Conservation (phyloP, 2,113 vertebrate genomes). For the Psilopsiagon aurifrons region DNA sequence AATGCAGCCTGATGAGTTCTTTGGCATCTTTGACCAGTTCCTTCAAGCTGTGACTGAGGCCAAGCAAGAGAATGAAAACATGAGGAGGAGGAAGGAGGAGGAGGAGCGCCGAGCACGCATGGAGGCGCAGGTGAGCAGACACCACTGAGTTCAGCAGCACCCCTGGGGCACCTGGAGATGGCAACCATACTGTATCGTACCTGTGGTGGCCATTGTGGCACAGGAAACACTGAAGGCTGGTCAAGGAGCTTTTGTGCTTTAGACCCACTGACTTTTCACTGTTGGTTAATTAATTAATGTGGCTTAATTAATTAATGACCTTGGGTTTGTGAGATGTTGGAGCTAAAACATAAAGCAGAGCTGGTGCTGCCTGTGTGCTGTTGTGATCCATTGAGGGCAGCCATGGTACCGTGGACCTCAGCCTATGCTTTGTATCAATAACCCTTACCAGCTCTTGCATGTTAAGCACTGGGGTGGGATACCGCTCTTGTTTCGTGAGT, state of each 20-base stretch:
- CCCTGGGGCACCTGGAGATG: background rate
- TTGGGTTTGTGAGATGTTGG: background rate
- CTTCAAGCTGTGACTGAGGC: constrained; percentile 92
- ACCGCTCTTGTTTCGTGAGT: background rate
- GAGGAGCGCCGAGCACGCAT: constrained; percentile 93
- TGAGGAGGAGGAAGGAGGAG: constrained; percentile 94
- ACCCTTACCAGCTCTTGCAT: rapidly evolving
- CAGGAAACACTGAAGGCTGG: background rate
- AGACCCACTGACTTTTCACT: background rate
- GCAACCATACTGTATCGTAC: rapidly evolving
- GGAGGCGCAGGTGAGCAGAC: constrained; percentile 89
- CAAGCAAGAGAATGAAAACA: constrained; percentile 97
- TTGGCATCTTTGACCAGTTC: constrained; percentile 98
- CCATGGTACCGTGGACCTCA: background rate
- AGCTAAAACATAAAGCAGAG: background rate
- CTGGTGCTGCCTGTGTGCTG: background rate
- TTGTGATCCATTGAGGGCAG: background rate
- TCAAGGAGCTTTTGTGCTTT: background rate
- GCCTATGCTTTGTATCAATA: background rate
- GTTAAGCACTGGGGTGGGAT: background rate
- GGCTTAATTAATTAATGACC: background rate
- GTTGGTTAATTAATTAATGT: background rate
- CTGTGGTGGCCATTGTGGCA: background rate
- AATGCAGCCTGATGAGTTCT: constrained; percentile 98
- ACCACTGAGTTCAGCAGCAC: rapidly evolving